These are phyloP conservation scores for Brevimyrus niger DNA, from an alignment of 2,113 vertebrate species.

Conservation along the genomic window DNA sequence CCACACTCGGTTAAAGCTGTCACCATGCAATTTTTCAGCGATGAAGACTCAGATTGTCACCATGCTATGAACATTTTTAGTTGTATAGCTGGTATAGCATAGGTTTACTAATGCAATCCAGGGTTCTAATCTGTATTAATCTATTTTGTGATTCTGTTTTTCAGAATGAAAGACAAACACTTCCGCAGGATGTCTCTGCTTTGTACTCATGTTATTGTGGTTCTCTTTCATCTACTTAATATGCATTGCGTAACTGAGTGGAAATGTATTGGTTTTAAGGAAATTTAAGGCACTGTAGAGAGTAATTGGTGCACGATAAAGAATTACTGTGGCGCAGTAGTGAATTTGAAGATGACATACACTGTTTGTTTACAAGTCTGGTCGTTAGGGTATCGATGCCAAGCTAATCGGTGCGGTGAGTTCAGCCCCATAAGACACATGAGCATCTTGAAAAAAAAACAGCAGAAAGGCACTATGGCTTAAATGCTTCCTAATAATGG, in stretches of 20 bases:
- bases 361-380: not conserved
- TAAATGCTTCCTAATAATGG: constrained; percentile 34
- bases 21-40: not conserved
- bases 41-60: not conserved
- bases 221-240: not conserved
- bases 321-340: not conserved
- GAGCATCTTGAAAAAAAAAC: constrained; percentile 18
- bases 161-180: not conserved
- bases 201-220: not conserved
- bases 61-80: not conserved
- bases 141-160: not conserved
- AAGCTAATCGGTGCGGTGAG: not conserved
- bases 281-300: not conserved
- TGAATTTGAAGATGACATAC: not conserved
- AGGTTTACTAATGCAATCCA: not conserved
- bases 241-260: not conserved
- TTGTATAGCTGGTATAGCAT: not conserved
- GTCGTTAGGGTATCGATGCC: not conserved
- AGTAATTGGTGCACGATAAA: not conserved
- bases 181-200: not conserved
- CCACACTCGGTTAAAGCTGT: not conserved
- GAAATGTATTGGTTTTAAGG: not conserved
- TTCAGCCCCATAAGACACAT: constrained; percentile 4
- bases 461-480: constrained; percentile 26
- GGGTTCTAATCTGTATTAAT: not conserved